phyloP scores from a whole-genome alignment of 2,888 invertebrate genomes.

The Rhimphoctona megacephalus region DNA sequence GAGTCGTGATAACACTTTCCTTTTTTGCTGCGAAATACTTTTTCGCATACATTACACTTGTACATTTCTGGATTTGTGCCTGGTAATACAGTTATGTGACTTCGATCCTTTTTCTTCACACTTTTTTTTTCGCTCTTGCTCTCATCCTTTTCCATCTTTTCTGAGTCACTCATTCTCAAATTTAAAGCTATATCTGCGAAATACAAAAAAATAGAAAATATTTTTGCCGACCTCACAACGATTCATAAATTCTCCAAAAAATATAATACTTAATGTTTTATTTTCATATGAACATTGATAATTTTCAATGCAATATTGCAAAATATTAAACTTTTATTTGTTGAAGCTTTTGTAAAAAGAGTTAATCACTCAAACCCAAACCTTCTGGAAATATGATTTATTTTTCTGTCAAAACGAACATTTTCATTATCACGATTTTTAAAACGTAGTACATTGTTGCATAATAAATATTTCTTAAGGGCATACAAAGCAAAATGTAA shows the following conservation, averaged over 20 bases:
- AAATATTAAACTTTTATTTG: background rate
- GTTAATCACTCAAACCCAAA: background rate
- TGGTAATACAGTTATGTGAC: slow-evolving; percentile 80
- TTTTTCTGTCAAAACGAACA: background rate
- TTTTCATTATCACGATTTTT: background rate
- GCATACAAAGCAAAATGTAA: background rate
- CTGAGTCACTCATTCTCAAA: background rate
- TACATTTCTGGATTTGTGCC: slow-evolving; percentile 86
- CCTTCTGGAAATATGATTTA: background rate
- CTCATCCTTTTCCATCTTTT: background rate
- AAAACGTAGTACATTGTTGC: background rate
- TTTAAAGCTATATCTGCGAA: background rate
- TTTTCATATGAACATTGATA: background rate
- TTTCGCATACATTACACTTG: slow-evolving; percentile 89
- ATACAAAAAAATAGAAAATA: background rate
- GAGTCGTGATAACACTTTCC: slow-evolving; percentile 80
- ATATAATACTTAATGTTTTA: background rate
- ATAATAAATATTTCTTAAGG: background rate
- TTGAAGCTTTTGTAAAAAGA: background rate
- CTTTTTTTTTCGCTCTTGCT: background rate
- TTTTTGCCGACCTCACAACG: background rate
- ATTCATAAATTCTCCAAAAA: background rate
- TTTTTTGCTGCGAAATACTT: slow-evolving; percentile 88
- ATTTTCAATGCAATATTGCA: background rate
- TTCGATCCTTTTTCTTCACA: slow-evolving; percentile 74